These are phyloP conservation scores for Stomatorhinus ivindoensis DNA, from an alignment of 2,113 vertebrate genomes.

Conservation along the genomic window DNA sequence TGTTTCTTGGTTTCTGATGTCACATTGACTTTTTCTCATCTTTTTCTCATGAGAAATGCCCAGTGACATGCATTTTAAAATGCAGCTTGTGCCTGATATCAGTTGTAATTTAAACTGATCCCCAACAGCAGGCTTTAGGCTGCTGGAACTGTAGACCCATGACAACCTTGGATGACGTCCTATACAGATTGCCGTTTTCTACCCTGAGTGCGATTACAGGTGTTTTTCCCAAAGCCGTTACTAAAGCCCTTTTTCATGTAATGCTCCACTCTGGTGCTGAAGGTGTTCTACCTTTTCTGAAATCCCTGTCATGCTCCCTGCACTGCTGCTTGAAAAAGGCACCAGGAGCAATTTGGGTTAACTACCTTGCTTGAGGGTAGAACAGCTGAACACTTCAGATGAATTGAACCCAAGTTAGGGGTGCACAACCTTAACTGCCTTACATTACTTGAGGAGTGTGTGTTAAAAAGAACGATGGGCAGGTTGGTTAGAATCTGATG, in stretches of 20 bases:
- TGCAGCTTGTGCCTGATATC: not conserved
- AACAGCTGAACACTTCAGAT: not conserved
- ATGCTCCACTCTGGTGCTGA: not conserved
- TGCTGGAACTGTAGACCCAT: not conserved
- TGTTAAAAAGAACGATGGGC: not conserved
- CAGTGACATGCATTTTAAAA: not conserved
- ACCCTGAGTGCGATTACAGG: not conserved
- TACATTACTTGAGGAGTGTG: not conserved
- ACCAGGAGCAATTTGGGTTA: not conserved
- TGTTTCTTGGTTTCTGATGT: not conserved
- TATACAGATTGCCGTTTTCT: not conserved
- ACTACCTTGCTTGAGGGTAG: not conserved
- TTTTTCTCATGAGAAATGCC: not conserved
- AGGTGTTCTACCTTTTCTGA: not conserved
- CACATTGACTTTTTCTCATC: not conserved
- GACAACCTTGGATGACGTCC: not conserved
- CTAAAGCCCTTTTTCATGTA: not conserved
- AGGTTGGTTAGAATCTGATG: not conserved
- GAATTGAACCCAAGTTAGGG: not conserved
- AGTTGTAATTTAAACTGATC: not conserved
- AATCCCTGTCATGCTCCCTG: not conserved
- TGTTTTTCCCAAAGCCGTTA: not conserved
- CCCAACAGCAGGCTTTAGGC: not conserved
- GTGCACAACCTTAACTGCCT: not conserved
- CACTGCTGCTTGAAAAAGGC: not conserved